Base-by-base conservation (phyloP, 2,797 vertebrate species). In the Pantherophis alleghaniensis region DNA sequence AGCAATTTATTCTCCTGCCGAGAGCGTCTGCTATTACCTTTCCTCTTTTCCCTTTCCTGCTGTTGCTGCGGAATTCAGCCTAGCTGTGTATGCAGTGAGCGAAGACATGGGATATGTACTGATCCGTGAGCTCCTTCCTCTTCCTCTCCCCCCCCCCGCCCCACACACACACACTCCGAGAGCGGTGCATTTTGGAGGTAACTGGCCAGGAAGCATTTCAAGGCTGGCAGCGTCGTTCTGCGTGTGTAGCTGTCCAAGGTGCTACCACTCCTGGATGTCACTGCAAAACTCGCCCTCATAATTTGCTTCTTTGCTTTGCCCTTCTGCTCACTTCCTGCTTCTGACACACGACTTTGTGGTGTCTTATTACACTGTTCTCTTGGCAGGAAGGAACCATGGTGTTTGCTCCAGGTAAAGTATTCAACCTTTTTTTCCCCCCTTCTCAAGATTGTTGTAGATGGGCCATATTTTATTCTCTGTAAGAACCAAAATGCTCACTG, bases 1-100 rank as follows among this genome's bases (percentile, higher is more conserved):
- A 96, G 96, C 95, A 97, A 98, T 98, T 2, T 18, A 92, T 94
- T 90, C 95, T 95, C 97, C 97, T 93, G 96, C 97, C 16, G 96
- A 94, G 96, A 94, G 91, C 83, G 91, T 90, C 28, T 87, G 74
- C 95, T 86, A 2, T 96, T 96, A 87, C 91, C 90, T 94, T 86
- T 90, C 91, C 83, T 92, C 88, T 74, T 88, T 90, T 37, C 88
- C 93, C 91, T 61, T 86, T 91, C 51, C 96, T 95, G 89, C 63
- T 92, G 59, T n/a, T 2, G 87, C 93, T 90, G 91, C 79, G 56
- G 89, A 66, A 61, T 20, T 79, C 63, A 57, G 42, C 47, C 42
- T 89, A 59, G 14, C 37, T 53, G 92, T 60, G 26, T 53, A 63
- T 51, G 63, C 91, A 53, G 95, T 86, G 69, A 95, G 92, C 92